Conservation (phyloP, 2,888 invertebrate species). For the Xestia xanthographa region DNA sequence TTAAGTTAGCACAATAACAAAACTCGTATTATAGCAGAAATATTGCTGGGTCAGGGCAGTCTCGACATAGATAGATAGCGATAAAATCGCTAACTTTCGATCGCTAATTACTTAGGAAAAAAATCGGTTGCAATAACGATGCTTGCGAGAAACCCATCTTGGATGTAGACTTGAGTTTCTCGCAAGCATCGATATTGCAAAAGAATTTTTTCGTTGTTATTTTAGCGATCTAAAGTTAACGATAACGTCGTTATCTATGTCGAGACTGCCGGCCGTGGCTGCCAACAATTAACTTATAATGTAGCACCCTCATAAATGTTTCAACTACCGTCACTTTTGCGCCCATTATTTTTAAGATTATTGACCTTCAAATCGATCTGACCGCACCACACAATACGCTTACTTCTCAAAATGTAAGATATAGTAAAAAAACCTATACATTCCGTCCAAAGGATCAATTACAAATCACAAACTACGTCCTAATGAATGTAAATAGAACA, state of each 20-base stretch:
- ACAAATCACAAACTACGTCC: slow-evolving; percentile 85
- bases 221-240: too few relatives aligned
- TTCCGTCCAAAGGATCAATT: slow-evolving; percentile 77
- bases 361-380: slow-evolving; percentile 56
- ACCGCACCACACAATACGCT: slow-evolving; percentile 57
- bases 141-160: too few relatives aligned
- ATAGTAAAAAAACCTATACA: slow-evolving; percentile 82
- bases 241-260: too few relatives aligned
- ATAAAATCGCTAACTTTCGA: too few relatives aligned
- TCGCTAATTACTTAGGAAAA: too few relatives aligned
- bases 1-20: background rate
- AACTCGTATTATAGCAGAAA: slow-evolving; percentile 23
- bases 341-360: background rate
- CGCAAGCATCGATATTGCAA: too few relatives aligned
- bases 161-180: too few relatives aligned
- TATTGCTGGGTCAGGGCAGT: background rate
- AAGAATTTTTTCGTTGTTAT: too few relatives aligned
- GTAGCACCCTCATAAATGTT: background rate
- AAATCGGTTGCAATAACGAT: too few relatives aligned
- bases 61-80: too few relatives aligned
- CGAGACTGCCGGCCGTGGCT: background rate
- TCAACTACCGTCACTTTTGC: background rate
- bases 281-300: slow-evolving; percentile 4
- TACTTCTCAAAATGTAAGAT: slow-evolving; percentile 67
- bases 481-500: slow-evolving; percentile 82